Base-by-base conservation (phyloP, 2,113 vertebrate species). In the Plecotus auritus region DNA sequence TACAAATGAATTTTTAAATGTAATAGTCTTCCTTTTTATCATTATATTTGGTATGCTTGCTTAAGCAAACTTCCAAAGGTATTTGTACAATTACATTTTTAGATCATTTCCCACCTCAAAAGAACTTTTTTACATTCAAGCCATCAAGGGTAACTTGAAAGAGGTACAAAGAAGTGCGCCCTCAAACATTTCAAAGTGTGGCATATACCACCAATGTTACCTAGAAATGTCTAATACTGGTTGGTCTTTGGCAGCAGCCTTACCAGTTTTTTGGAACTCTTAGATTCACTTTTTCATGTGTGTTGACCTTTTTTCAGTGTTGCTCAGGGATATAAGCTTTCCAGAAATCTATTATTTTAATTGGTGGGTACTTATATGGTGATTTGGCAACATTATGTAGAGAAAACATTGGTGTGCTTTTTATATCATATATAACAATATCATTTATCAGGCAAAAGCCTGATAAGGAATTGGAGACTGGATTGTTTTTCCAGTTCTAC, bases 311-410 rank as follows among this genome's bases (percentile, higher is more conserved):
- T 85, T 88, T 28, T 61, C 85, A 78, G 0, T 72, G 26, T 76
- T 89, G 9, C 49, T 70, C 59, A 23, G 37, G 64, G 5, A 78
- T 78, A 69, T 64, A 28, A 82, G 30, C 93, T 91, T 96, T 93
- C 81, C 45, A 82, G 66, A 95, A 91, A 93, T 92, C 30, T 80
- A 6, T 95, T 91, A 64, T 88, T 91, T 96, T 95, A 81, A 95
- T 74, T 91, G 69, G 23, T 80, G 35, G 26, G 20, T 54, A 90
- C 66, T 92, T 93, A 69, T 2, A 37, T 82, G n/a, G 12, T 85
- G 92, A 87, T 94, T 95, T 85, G 26, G 28, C 83, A 28, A 32
- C 32, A 83, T 93, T 82, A 73, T 49, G 5, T 69, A 78, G 77
- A 92, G 51, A 92, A 94, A 92, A 23, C 35, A 74, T 69, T 64